phyloP scores from a whole-genome alignment of 1,140 invertebrate genomes.

The Drosophila kanapiae region DNA sequence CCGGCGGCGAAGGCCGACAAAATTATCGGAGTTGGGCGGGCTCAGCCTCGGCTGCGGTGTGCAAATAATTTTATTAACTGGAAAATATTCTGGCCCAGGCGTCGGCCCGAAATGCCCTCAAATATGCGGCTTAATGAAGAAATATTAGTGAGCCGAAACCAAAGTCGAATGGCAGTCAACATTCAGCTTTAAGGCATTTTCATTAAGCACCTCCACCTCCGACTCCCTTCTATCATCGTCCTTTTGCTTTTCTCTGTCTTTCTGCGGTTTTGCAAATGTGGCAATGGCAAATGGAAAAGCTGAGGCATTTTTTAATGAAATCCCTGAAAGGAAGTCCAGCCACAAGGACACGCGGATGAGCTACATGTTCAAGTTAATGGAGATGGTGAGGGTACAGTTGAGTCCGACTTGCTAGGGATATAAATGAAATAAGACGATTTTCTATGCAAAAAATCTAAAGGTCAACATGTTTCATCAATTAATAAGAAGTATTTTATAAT shows the following conservation, averaged over 20 bases:
- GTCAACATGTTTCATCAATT: no score
- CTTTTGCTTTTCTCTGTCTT: slow-evolving; percentile 16
- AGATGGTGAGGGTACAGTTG: slow-evolving; percentile 26
- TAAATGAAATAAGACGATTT: neutral
- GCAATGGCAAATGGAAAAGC: slow-evolving; percentile 68
- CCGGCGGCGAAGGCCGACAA: slow-evolving; percentile 14
- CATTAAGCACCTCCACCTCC: slow-evolving; percentile 3
- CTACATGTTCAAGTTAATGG: slow-evolving; percentile 19
- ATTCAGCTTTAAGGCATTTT: slow-evolving; percentile 65
- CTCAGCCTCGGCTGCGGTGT: neutral
- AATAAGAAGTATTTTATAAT: no score
- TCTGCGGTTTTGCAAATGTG: slow-evolving; percentile 55
- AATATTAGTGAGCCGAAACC: slow-evolving; percentile 57
- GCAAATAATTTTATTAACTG: slow-evolving; percentile 74
- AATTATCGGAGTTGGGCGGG: slow-evolving; percentile 2
- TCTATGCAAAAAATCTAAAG: neutral
- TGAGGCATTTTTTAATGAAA: slow-evolving; percentile 73
- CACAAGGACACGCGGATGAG: slow-evolving; percentile 39
- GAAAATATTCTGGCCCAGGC: slow-evolving; percentile 60
- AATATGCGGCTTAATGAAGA: slow-evolving; percentile 71
- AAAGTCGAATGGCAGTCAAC: slow-evolving; percentile 44
- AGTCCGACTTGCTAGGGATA: neutral
- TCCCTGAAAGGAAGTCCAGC: slow-evolving; percentile 36
- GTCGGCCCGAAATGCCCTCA: slow-evolving; percentile 30
- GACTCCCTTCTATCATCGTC: neutral